phyloP scores from a whole-genome alignment of 2,797 vertebrate genomes.

The Mormyrops attenuatus region DNA sequence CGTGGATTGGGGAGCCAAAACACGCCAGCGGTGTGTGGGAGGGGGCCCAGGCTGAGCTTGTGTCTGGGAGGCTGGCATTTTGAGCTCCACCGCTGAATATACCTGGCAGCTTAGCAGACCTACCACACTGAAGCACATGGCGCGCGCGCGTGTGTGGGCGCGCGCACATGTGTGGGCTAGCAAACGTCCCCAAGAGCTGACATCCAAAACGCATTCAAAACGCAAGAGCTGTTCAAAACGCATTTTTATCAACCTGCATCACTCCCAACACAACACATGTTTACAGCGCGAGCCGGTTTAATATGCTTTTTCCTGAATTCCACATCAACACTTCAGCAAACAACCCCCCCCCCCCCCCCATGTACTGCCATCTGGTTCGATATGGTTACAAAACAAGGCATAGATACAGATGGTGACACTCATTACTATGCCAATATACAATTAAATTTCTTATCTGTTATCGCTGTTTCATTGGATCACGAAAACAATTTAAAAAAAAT shows the following conservation, averaged over 20 bases:
- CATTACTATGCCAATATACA: slow-evolving; percentile 35
- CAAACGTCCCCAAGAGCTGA: background rate
- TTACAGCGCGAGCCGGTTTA: background rate
- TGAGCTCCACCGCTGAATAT: background rate
- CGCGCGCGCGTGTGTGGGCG: background rate
- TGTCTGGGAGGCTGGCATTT: background rate
- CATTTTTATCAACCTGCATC: background rate
- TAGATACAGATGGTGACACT: slow-evolving; percentile 55
- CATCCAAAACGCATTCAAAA: background rate
- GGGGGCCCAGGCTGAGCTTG: background rate
- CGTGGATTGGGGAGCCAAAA: background rate
- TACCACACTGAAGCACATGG: background rate
- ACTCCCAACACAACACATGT: slow-evolving; percentile 13
- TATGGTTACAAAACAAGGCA: slow-evolving; percentile 47
- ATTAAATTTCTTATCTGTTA: slow-evolving; percentile 10
- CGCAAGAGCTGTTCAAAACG: background rate
- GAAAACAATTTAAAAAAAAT: background rate
- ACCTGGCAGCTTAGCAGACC: background rate
- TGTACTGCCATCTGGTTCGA: slow-evolving; percentile 41
- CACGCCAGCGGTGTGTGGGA: too few relatives aligned
- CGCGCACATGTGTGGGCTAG: background rate
- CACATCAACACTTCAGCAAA: slow-evolving; percentile 9
- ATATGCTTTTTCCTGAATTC: slow-evolving; percentile 5
- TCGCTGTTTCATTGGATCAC: background rate
- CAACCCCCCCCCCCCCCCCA: background rate